Evolutionary conservation across 2,888 invertebrate genomes (phyloP), one percentile per base, ranked within the genome.

Genomic region (Bugulina stolonifera): DNA sequence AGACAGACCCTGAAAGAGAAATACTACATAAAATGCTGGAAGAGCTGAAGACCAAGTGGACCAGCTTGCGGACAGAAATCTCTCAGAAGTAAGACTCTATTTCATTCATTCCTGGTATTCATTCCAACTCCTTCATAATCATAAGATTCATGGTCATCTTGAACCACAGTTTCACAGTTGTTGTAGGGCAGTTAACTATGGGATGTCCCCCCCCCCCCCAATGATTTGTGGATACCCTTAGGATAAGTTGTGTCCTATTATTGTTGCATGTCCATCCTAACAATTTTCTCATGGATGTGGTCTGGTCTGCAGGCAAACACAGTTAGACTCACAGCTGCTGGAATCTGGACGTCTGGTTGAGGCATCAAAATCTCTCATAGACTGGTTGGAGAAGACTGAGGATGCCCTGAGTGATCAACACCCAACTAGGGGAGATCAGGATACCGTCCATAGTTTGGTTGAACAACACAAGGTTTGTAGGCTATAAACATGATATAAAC

Each of bases 41-140:
- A 75, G 80, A 81, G 54, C 76, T 84, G 73, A 82, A 82, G 76
- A 80, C 79, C 76, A 82, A 81, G 76, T 84, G 84, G 84, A 83
- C 81, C 74, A 76, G 80, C 72, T 79, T 84, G 74, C 76, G 82
- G 72, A 80, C 81, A 72, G 80, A 81, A 22, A 79, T 81, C 69
- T 80, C 80, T 64, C 80, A 79, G 77, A 80, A 80, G 81, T 81
- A 73, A 74, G 78, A 72, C 29, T 35, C n/a, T n/a, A n/a, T n/a
- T n/a, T n/a, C n/a, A n/a, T n/a, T n/a, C n/a, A n/a, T n/a, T n/a
- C n/a, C n/a, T n/a, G n/a, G n/a, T n/a, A n/a, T n/a, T n/a, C n/a
- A n/a, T n/a, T n/a, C n/a, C n/a, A n/a, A n/a, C n/a, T n/a, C n/a
- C n/a, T n/a, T n/a, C n/a, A n/a, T n/a, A n/a, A n/a, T n/a, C n/a